phyloP scores from a whole-genome alignment of 1,140 invertebrate genomes.

The Saccostrea glomerata region DNA sequence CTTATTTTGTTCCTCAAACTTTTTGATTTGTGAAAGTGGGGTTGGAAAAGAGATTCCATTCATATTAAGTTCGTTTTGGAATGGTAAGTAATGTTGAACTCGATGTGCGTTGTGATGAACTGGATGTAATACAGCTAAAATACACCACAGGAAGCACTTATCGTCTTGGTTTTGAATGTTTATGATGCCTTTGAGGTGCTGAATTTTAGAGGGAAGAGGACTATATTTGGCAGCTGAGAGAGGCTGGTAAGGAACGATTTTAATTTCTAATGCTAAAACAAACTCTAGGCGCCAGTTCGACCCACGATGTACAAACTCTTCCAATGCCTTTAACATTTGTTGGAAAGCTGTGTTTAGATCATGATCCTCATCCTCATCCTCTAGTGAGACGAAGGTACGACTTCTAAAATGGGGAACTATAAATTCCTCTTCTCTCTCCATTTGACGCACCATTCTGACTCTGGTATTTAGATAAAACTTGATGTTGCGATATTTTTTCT shows the following conservation, averaged over 20 bases:
- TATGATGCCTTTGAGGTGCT: neutral
- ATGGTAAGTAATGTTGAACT: conserved; percentile 26
- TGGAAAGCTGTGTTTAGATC: conserved; percentile 38
- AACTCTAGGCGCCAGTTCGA: conserved; percentile 32
- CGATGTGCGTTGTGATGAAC: neutral
- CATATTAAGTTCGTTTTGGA: conserved; percentile 46
- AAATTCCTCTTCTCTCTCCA: conserved; percentile 23
- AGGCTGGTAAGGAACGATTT: conserved; percentile 44
- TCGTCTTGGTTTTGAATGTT: conserved; percentile 37
- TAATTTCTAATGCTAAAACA: conserved; percentile 30
- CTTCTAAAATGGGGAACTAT: conserved; percentile 42
- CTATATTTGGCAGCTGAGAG: conserved; percentile 39
- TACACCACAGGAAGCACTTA: conserved; percentile 52
- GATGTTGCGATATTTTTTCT: conserved; percentile 5
- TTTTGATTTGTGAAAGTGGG: conserved; percentile 23
- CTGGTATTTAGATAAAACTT: conserved; percentile 44
- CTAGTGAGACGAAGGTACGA: neutral
- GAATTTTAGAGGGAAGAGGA: neutral
- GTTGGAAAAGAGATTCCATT: conserved; percentile 43
- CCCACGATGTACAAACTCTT: conserved; percentile 45
- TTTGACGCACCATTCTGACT: conserved; percentile 37
- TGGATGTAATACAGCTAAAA: conserved; percentile 52
- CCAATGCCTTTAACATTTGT: conserved; percentile 30
- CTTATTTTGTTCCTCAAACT: conserved; percentile 45
- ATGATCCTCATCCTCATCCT: conserved; percentile 2